These are phyloP conservation scores for Phoenoteleia sp. DNA, from an alignment of 2,888 invertebrate species.

Conservation along the genomic window DNA sequence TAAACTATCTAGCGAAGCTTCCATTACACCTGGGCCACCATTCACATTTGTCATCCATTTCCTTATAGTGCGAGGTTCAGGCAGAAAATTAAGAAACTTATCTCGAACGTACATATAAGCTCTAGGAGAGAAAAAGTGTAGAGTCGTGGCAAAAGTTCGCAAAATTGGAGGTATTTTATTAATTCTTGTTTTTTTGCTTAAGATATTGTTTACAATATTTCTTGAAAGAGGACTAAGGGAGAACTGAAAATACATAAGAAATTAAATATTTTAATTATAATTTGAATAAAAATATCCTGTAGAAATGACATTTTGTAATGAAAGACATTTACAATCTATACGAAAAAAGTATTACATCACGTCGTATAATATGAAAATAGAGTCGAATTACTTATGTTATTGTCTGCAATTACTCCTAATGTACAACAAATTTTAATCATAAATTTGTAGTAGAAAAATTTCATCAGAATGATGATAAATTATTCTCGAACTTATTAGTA, in stretches of 20 bases:
- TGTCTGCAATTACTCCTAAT: too few relatives aligned
- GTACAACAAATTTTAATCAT: too few relatives aligned
- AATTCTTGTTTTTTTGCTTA: neutral
- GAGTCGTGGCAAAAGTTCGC: constrained; percentile 41
- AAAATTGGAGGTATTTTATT: constrained; percentile 18
- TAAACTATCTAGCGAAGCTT: constrained; percentile 16
- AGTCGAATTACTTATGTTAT: too few relatives aligned
- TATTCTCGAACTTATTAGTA: too few relatives aligned
- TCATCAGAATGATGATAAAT: too few relatives aligned
- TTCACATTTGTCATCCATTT: constrained; percentile 47
- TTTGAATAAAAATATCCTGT: too few relatives aligned
- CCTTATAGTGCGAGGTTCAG: constrained; percentile 32
- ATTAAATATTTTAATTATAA: too few relatives aligned
- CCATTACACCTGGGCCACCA: constrained; percentile 37
- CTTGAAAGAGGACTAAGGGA: constrained; percentile 13
- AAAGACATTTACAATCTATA: too few relatives aligned
- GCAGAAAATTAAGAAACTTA: constrained; percentile 40
- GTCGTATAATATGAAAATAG: too few relatives aligned
- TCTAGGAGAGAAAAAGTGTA: constrained; percentile 41
- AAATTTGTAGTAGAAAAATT: too few relatives aligned
- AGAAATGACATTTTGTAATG: too few relatives aligned
- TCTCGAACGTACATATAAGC: constrained; percentile 45
- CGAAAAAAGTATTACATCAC: too few relatives aligned
- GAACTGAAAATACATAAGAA: neutral
- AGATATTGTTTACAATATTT: neutral